These are phyloP conservation scores for Pseudochromis fuscus DNA, from an alignment of 2,797 vertebrate species.

Conservation along the genomic window DNA sequence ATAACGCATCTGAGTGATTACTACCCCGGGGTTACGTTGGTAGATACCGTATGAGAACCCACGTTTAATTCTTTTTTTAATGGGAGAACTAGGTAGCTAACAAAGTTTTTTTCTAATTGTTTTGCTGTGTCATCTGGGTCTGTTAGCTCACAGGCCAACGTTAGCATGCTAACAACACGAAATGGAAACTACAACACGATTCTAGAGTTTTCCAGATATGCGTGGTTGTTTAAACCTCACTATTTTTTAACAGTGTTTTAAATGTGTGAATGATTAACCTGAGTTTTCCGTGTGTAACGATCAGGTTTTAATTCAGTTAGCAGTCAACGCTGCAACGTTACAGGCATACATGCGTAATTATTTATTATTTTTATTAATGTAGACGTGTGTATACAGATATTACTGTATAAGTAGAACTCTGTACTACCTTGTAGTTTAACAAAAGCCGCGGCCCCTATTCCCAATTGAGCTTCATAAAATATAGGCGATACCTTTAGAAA, in stretches of 20 bases:
- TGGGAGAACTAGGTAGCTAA: slow-evolving; percentile 19
- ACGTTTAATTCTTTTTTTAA: background rate
- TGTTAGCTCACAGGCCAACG: slow-evolving; percentile 66
- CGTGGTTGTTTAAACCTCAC: background rate
- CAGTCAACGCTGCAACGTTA: background rate
- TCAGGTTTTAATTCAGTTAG: too few species aligned
- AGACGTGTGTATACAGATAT: background rate
- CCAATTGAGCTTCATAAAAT: too few species aligned
- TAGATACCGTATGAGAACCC: background rate
- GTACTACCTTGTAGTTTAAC: too few species aligned
- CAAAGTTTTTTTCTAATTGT: slow-evolving; percentile 75
- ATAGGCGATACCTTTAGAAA: too few species aligned
- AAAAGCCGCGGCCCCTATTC: too few species aligned
- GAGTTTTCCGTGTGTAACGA: background rate
- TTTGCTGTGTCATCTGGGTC: slow-evolving; percentile 89
- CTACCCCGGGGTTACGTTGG: rapidly evolving
- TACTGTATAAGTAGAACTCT: too few species aligned
- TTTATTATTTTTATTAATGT: background rate
- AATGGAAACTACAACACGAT: slow-evolving; percentile 49
- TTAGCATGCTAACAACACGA: slow-evolving; percentile 71
- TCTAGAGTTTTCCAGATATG: slow-evolving; percentile 16
- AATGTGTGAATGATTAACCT: background rate
- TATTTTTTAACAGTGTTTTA: background rate
- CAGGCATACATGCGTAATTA: background rate
- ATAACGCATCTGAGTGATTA: background rate